These are phyloP conservation scores for Hypotaenidia okinawae DNA, from an alignment of 2,797 vertebrate species.

Conservation along the genomic window DNA sequence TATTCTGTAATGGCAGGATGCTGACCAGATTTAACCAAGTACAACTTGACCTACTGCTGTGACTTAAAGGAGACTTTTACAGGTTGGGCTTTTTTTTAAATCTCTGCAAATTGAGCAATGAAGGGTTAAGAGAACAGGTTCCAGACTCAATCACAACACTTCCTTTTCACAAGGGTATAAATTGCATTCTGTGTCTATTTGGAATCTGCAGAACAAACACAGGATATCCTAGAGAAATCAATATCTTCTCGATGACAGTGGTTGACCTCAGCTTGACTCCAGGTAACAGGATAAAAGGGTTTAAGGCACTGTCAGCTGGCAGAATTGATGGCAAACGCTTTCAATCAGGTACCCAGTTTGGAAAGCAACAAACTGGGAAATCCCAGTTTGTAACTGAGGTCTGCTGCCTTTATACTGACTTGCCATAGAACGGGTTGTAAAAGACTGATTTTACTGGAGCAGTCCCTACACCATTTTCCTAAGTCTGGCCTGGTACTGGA, in stretches of 20 bases:
- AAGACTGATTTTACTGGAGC: background rate
- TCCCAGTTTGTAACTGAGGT: background rate
- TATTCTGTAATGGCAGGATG: background rate
- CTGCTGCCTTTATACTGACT: background rate
- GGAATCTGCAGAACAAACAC: constrained; percentile 10
- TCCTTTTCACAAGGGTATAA: background rate
- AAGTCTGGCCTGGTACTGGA: background rate
- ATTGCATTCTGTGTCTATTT: background rate
- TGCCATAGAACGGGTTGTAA: background rate
- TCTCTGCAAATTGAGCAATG: background rate
- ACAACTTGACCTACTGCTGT: background rate
- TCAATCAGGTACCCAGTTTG: background rate
- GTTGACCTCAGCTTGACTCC: background rate
- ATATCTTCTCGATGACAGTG: background rate
- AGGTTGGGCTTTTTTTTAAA: background rate
- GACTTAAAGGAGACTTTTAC: background rate
- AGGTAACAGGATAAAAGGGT: background rate
- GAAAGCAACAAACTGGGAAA: background rate
- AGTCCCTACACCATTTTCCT: background rate
- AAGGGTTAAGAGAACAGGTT: background rate
- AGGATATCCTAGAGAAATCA: constrained; percentile 26
- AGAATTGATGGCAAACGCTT: background rate
- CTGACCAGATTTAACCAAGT: background rate
- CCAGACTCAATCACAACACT: background rate
- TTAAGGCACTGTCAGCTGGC: background rate